Base-by-base conservation (phyloP, 2,888 invertebrate species). In the Drosophila hamatofila region DNA sequence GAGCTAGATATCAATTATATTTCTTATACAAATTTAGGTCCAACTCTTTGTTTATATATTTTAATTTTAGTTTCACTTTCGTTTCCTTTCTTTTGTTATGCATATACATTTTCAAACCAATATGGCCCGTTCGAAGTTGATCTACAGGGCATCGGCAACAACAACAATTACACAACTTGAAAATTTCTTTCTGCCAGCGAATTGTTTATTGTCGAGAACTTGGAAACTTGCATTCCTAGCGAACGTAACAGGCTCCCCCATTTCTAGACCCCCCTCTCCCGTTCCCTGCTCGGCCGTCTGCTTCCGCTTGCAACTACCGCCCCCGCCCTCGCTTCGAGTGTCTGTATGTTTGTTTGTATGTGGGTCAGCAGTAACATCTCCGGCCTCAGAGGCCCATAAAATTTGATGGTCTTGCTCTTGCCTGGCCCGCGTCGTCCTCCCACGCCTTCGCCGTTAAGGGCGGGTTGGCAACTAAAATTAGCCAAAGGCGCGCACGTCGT, bases 341-440 rank as follows among this genome's bases (percentile, higher is more conserved):
- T 44, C 25, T 63, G 62, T 46, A 21, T 63, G 62, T 49, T 54
- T 70, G 63, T 71, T 42, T 63, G 62, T 77, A 75, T 78, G 66
- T 78, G 57, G 78, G 78, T 78, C 78, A 78, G 79, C 78, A 79
- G 78, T 78, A 73, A 78, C 80, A 79, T 79, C 76, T 73, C 54
- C 46, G 33, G 33, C 57, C 63, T 51, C 18, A 21, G 37, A 56
- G 63, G 67, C 55, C 62, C 73, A 83, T 85, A 54, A 83, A 83
- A 83, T 85, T 78, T 78, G 68, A 80, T 82, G 61, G 60, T 44
- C 59, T 58, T 52, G 56, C 42, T 56, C 42, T 56, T 56, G 55
- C 58, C 25, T n/a, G 52, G 16, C 42, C 18, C 35, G 41, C 48
- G 48, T 46, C 42, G 27, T 30, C 56, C 55, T 58, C 37, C 27